Evolutionary conservation across 2,113 vertebrate species (phyloP), one percentile per base, ranked within the genome.

Genomic region (Barbus barbus): DNA sequence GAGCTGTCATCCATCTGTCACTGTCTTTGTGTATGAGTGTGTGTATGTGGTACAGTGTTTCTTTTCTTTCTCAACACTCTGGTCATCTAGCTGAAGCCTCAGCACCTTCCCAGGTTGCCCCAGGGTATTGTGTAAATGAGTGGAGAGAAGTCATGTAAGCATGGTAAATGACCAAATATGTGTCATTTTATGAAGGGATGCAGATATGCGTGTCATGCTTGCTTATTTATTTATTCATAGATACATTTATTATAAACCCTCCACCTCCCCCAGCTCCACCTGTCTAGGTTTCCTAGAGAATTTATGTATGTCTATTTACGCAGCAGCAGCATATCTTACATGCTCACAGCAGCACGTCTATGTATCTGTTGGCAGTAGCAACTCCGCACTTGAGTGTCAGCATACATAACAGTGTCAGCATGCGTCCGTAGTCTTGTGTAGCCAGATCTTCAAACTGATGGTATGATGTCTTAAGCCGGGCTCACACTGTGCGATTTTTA

Each of bases 1-100:
- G 26, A 72, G 67, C 78, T 75, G 72, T 78, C 74, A 53, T 82
- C 74, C 73, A 79, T 87, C 51, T 86, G 87, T 86, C 79, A 82
- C 38, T 33, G 5, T 88, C 20, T 44, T 61, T 81, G 38, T 87
- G 48, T 90, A 67, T 87, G 87, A 4, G 31, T 67, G n/a, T n/a
- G n/a, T n/a, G n/a, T 65, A 24, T 69, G 2, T 69, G 65, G 31
- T 33, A 9, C 16, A 76, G 53, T 72, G n/a, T 78, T 85, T 75
- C 69, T 75, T 86, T 86, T 82, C 76, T 82, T 61, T 78, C 44
- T 84, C 73, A 67, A 78, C 78, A 72, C n/a, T 44, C 83, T 48
- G 73, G 53, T 28, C 51, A 58, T 84, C 41, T 72, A 72, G 78
- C 78, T 48, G 63, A 24, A 58, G 72, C 33, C 78, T 79, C 72